Percentiles rank a stretch among this genome's conserved stretches.
phyloP scores from a whole-genome alignment of 30 jellyfish, hydroid and myxozoan species.

The Aurelia aurita complex sp. Pacific region DNA sequence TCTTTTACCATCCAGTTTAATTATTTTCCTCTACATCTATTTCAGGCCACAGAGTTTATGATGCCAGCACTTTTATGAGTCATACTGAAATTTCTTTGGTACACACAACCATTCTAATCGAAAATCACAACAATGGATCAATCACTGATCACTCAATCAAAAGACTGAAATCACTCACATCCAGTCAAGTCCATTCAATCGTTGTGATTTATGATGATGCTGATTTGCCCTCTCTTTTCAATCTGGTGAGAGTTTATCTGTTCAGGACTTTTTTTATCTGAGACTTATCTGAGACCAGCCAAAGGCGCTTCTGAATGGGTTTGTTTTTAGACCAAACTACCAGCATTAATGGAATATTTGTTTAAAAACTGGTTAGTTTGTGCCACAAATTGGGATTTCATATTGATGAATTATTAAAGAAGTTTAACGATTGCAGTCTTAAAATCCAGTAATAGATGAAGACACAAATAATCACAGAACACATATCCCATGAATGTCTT shows the following conservation, averaged over 20 bases:
- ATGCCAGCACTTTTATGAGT: conserved; percentile 6
- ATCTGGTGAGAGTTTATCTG: not conserved
- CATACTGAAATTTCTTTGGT: not conserved
- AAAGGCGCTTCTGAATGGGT: no score
- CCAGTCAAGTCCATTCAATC: not conserved
- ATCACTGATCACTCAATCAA: conserved; percentile 9
- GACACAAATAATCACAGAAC: no score
- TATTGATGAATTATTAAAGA: no score
- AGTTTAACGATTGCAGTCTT: no score
- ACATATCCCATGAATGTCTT: no score
- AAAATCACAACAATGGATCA: conserved; percentile 1
- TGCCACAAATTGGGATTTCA: no score
- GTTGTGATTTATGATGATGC: conserved; percentile 25
- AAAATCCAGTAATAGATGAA: no score
- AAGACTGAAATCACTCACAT: conserved; percentile 11
- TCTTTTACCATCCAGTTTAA: not conserved
- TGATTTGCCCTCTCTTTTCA: conserved; percentile 26
- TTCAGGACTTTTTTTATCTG: not conserved
- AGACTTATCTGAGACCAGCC: not conserved
- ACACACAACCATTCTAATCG: conserved; percentile 8
- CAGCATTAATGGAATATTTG: no score
- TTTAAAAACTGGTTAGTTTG: no score
- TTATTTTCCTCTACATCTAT: not conserved
- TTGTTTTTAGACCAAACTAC: no score
- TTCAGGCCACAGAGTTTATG: conserved; percentile 14